phyloP scores from a whole-genome alignment of 2,797 vertebrate genomes.

The Silurus lanzhouensis region DNA sequence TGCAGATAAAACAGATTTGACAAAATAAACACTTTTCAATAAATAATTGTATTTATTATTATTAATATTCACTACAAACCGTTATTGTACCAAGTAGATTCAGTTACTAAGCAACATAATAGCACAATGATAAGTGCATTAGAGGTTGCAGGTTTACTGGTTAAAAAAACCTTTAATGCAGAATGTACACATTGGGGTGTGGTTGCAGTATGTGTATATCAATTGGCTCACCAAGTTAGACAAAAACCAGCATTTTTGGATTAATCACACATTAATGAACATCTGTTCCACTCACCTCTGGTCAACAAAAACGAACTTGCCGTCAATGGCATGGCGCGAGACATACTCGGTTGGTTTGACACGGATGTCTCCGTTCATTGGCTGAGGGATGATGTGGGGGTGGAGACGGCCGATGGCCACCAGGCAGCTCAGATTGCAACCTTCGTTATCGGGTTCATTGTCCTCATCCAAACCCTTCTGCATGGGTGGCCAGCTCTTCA shows the following conservation, averaged over 20 bases:
- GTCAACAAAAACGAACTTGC: slow-evolving; percentile 98
- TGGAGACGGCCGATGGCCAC: slow-evolving; percentile 96
- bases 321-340: slow-evolving; percentile 95
- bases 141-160: neutral
- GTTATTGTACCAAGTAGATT: neutral
- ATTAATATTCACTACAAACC: neutral
- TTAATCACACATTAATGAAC: neutral
- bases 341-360: slow-evolving; percentile 97
- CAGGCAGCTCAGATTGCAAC: slow-evolving; percentile 96
- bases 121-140: neutral
- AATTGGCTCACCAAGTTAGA: neutral
- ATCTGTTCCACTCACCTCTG: slow-evolving; percentile 84
- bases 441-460: slow-evolving; percentile 93
- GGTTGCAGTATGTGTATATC: neutral
- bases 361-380: slow-evolving; percentile 88
- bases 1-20: neutral
- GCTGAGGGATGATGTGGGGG: slow-evolving; percentile 90
- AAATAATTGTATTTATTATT: neutral
- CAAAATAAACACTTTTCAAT: neutral
- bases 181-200: neutral
- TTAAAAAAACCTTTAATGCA: neutral
- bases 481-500: slow-evolving; percentile 98
- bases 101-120: neutral
- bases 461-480: slow-evolving; percentile 98
- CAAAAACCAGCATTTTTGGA: neutral